Evolutionary conservation across 1,140 invertebrate genomes (phyloP).

Genomic region (Chironomus striatipennis): DNA sequence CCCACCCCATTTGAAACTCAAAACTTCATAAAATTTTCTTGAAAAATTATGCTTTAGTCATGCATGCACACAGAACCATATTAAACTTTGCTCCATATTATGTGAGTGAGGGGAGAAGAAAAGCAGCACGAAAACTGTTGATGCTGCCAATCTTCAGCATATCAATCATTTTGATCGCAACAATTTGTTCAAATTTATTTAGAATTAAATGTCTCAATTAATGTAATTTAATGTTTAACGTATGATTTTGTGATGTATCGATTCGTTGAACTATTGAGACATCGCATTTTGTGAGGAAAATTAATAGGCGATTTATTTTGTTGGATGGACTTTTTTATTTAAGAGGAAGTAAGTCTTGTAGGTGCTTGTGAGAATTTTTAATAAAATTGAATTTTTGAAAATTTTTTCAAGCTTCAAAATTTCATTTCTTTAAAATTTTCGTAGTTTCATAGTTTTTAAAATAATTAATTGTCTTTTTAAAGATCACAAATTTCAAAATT

Average conservation of each 20-base stretch:
- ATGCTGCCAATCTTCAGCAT: slow-evolving; percentile 11
- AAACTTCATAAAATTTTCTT: background rate
- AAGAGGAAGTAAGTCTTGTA: too few relatives aligned
- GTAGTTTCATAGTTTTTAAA: too few relatives aligned
- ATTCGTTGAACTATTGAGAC: background rate
- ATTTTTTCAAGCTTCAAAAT: too few relatives aligned
- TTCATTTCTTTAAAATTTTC: too few relatives aligned
- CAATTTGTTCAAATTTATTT: background rate
- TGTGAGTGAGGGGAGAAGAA: background rate
- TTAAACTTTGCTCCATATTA: background rate
- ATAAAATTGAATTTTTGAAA: too few relatives aligned
- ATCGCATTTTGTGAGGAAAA: background rate
- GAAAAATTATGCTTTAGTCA: background rate
- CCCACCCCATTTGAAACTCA: too few relatives aligned
- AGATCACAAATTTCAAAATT: too few relatives aligned
- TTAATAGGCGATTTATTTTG: too few relatives aligned
- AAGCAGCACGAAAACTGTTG: background rate
- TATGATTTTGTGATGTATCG: background rate
- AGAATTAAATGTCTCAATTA: background rate
- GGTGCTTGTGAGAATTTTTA: too few relatives aligned
- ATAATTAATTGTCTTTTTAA: too few relatives aligned
- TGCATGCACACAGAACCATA: background rate
- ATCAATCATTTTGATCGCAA: slow-evolving; percentile 2
- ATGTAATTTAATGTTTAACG: background rate
- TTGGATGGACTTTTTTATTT: too few relatives aligned